Percentiles rank a stretch among this genome's conserved stretches.
Evolutionary conservation across 2,888 invertebrate species (phyloP).

Genomic region (Cheilosia vernalis): DNA sequence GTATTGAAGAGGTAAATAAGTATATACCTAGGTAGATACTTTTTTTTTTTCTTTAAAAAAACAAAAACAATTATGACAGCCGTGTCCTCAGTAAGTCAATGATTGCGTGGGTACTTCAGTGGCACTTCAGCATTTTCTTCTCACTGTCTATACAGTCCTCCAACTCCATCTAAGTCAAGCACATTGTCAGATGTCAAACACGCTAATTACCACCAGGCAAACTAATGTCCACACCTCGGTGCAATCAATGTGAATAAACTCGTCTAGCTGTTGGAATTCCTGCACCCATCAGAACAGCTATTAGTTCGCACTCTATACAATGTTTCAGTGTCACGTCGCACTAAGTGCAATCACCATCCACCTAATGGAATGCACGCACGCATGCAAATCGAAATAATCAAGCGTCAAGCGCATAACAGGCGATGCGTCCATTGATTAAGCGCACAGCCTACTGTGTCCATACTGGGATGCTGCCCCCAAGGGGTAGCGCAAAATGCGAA

Average conservation of each 20-base stretch:
- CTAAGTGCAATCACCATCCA: conserved; percentile 51
- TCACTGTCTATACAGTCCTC: neutral
- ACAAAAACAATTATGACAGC: no score
- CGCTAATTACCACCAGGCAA: conserved; percentile 20
- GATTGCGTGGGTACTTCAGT: neutral
- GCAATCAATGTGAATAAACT: conserved; percentile 43
- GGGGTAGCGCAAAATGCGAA: conserved; percentile 20
- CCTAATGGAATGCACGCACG: conserved; percentile 69
- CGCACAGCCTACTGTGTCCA: conserved; percentile 35
- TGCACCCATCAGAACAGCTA: neutral
- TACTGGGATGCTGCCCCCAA: conserved; percentile 21
- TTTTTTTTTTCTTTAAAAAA: no score
- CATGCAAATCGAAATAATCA: conserved; percentile 66
- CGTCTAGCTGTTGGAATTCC: conserved; percentile 31
- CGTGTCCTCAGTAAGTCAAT: no score
- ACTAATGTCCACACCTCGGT: neutral
- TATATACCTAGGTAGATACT: no score
- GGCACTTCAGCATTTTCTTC: neutral
- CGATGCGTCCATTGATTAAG: conserved; percentile 68
- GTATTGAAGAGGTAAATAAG: no score
- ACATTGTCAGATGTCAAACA: conserved; percentile 9
- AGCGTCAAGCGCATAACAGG: conserved; percentile 66
- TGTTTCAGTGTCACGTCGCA: conserved; percentile 37
- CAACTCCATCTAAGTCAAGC: neutral
- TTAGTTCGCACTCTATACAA: conserved; percentile 23